Evolutionary conservation across 2,113 vertebrate genomes (phyloP).

Genomic region (Tinamus guttatus): DNA sequence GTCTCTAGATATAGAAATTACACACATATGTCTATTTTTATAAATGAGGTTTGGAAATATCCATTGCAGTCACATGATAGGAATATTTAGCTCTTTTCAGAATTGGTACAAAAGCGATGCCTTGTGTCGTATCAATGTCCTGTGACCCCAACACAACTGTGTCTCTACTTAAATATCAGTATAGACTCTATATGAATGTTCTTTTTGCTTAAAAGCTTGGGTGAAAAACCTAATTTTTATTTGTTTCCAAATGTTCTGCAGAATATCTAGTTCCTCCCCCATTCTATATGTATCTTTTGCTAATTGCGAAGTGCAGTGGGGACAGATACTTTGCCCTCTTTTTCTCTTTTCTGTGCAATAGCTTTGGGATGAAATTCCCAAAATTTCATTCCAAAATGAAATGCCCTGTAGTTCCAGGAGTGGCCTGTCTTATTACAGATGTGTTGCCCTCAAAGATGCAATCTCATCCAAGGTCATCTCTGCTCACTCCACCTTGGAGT

Average conservation of each 20-base stretch:
- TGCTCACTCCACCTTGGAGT: not conserved
- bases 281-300: not conserved
- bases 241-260: conserved; percentile 5
- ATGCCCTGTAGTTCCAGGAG: not conserved
- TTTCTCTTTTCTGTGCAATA: not conserved
- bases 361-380: not conserved
- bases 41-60: conserved; percentile 56
- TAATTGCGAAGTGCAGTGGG: not conserved
- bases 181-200: not conserved
- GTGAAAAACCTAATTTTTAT: not conserved
- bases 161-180: not conserved
- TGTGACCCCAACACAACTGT: not conserved
- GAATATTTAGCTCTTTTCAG: conserved; percentile 19
- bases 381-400: not conserved
- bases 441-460: not conserved
- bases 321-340: not conserved
- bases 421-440: not conserved
- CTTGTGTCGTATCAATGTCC: not conserved
- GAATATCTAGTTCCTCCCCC: conserved; percentile 18
- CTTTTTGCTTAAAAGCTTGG: not conserved
- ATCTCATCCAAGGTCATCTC: not conserved
- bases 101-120: not conserved
- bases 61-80: not conserved
- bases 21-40: conserved; percentile 57
- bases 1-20: conserved; percentile 48